Evolutionary conservation across 2,888 invertebrate genomes (phyloP).

Genomic region (Iphiclides podalirius): DNA sequence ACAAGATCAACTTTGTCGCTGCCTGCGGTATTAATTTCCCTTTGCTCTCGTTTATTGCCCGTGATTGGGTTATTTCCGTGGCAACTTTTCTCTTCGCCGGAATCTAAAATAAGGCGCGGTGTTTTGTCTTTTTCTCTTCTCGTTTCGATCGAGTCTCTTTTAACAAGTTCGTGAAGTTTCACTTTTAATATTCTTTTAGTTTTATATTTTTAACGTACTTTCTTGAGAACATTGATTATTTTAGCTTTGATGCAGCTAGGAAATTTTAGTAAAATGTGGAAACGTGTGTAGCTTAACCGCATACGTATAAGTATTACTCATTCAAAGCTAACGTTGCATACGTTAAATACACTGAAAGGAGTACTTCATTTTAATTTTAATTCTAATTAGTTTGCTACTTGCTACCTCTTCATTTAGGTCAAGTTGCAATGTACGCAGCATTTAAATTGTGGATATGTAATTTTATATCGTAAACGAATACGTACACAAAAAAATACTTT

Average conservation of each 20-base stretch:
- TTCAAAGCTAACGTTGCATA: background rate
- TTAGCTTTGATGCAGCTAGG: background rate
- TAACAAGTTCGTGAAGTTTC: conserved; percentile 30
- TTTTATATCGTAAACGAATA: no score
- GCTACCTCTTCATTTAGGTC: background rate
- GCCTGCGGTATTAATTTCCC: conserved; percentile 67
- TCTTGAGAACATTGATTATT: background rate
- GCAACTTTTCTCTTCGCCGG: conserved; percentile 53
- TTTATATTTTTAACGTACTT: conserved; percentile 4
- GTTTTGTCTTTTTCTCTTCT: conserved; percentile 30
- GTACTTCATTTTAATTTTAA: background rate
- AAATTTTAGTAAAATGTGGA: background rate
- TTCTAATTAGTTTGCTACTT: conserved; percentile 6
- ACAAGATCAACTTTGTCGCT: conserved; percentile 65
- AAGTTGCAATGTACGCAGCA: background rate
- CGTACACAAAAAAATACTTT: no score
- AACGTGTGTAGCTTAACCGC: background rate
- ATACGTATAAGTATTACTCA: background rate
- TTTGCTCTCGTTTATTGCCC: conserved; percentile 62
- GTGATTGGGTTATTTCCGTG: conserved; percentile 71
- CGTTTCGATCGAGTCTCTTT: conserved; percentile 36
- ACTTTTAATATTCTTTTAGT: conserved; percentile 13
- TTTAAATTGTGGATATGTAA: background rate
- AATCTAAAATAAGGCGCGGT: conserved; percentile 51
- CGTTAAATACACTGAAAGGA: background rate